Evolutionary conservation across 2,888 invertebrate genomes (phyloP).

Genomic region (Autographa pulchrina): DNA sequence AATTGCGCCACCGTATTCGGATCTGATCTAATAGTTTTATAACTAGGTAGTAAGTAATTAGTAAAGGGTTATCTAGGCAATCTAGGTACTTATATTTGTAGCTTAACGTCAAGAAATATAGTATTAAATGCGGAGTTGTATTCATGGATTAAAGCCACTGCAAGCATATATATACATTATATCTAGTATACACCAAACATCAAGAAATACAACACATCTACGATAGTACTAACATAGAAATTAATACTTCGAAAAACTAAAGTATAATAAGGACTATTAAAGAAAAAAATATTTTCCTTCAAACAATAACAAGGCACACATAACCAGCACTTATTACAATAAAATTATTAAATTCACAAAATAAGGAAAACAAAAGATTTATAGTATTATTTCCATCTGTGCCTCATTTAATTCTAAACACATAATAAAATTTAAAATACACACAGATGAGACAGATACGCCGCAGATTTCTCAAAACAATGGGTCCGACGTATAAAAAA

Average conservation of each 20-base stretch:
- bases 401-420: conserved; percentile 43
- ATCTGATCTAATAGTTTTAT: conserved; percentile 3
- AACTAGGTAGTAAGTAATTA: neutral
- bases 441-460: conserved; percentile 43
- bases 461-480: conserved; percentile 38
- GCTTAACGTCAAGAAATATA: neutral
- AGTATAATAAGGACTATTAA: too few relatives aligned
- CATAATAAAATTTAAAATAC: conserved; percentile 35
- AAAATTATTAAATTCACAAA: too few relatives aligned
- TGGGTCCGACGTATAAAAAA: conserved; percentile 41
- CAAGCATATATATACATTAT: too few relatives aligned
- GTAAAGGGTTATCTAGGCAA: neutral
- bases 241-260: too few relatives aligned
- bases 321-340: too few relatives aligned
- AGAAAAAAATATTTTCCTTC: too few relatives aligned
- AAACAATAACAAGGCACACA: too few relatives aligned
- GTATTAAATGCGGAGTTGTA: neutral
- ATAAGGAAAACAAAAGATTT: too few relatives aligned
- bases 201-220: too few relatives aligned
- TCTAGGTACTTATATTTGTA: neutral
- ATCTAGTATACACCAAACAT: too few relatives aligned
- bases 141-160: neutral
- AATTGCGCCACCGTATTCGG: conserved; percentile 5
- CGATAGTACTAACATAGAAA: too few relatives aligned
- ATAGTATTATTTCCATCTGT: neutral